phyloP scores from a whole-genome alignment of 2,888 invertebrate genomes.

The Polyommatus iphigenia region DNA sequence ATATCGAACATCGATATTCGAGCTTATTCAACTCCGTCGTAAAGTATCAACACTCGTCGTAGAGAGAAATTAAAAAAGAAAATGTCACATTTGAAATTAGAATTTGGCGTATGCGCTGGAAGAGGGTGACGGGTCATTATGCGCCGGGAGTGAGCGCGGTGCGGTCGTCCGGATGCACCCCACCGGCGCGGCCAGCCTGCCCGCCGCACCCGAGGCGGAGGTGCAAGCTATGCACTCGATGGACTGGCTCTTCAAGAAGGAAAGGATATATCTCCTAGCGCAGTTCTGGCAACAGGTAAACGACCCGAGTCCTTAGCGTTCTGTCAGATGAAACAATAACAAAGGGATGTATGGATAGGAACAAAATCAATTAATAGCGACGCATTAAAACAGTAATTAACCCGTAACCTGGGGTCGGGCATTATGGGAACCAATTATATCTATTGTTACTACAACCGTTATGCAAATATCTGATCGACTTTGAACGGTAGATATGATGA shows the following conservation, averaged over 20 bases:
- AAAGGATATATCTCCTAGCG: slow-evolving; percentile 94
- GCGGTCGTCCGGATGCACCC: slow-evolving; percentile 85
- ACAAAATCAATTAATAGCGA: slow-evolving; percentile 72
- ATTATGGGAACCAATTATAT: slow-evolving; percentile 49
- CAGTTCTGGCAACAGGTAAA: slow-evolving; percentile 98
- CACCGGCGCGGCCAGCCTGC: slow-evolving; percentile 85
- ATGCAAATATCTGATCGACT: slow-evolving; percentile 54
- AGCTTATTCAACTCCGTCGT: slow-evolving; percentile 28
- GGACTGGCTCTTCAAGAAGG: slow-evolving; percentile 98
- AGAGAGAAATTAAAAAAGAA: slow-evolving; percentile 40
- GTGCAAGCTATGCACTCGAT: slow-evolving; percentile 96
- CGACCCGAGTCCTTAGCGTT: background rate
- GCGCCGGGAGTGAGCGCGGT: slow-evolving; percentile 62
- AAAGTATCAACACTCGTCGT: slow-evolving; percentile 41
- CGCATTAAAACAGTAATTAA: slow-evolving; percentile 54
- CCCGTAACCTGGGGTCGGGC: slow-evolving; percentile 44
- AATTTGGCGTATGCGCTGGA: slow-evolving; percentile 45
- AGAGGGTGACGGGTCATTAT: slow-evolving; percentile 57
- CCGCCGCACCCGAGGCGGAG: slow-evolving; percentile 92
- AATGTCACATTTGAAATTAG: slow-evolving; percentile 52
- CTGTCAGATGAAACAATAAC: slow-evolving; percentile 33
- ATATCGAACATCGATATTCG: slow-evolving; percentile 43
- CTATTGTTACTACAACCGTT: slow-evolving; percentile 56
- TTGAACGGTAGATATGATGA: slow-evolving; percentile 37
- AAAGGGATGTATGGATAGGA: slow-evolving; percentile 39